These are phyloP conservation scores for Alcis repandata DNA, from an alignment of 2,888 invertebrate genomes.

Conservation along the genomic window DNA sequence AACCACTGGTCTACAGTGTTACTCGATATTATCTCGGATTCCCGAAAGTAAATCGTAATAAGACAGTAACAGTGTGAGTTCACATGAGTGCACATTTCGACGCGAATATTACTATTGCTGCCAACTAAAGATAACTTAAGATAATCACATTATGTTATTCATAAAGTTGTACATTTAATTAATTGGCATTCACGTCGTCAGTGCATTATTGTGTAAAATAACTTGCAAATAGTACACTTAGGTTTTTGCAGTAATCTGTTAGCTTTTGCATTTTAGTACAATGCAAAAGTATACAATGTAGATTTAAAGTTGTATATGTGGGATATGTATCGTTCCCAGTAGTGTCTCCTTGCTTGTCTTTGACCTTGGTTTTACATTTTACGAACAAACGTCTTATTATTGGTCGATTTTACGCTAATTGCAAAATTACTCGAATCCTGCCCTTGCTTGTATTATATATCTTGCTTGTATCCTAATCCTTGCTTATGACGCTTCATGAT, in stretches of 20 bases:
- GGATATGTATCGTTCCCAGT: neutral
- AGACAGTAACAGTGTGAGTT: conserved; percentile 15
- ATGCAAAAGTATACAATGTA: neutral
- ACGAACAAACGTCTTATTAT: too few species aligned
- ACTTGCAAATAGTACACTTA: conserved; percentile 29
- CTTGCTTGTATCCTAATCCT: too few species aligned
- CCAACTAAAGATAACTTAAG: conserved; percentile 16
- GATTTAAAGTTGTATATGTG: conserved; percentile 3
- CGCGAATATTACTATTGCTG: conserved; percentile 18
- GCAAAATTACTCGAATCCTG: neutral
- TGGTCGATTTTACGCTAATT: too few species aligned
- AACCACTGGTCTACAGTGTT: neutral
- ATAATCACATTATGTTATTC: conserved; percentile 19
- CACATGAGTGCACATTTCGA: conserved; percentile 26
- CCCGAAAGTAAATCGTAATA: too few species aligned
- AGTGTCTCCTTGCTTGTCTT: neutral
- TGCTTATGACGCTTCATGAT: too few species aligned
- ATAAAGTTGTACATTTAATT: conserved; percentile 28
- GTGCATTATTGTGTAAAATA: conserved; percentile 36
- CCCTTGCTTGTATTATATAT: too few species aligned
- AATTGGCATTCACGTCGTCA: conserved; percentile 30
- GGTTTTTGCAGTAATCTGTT: conserved; percentile 6
- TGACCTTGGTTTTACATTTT: neutral
- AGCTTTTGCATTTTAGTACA: conserved; percentile 9
- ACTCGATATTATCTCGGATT: too few species aligned